These are phyloP conservation scores for Mantis religiosa DNA, from an alignment of 2,888 invertebrate genomes.

Conservation along the genomic window DNA sequence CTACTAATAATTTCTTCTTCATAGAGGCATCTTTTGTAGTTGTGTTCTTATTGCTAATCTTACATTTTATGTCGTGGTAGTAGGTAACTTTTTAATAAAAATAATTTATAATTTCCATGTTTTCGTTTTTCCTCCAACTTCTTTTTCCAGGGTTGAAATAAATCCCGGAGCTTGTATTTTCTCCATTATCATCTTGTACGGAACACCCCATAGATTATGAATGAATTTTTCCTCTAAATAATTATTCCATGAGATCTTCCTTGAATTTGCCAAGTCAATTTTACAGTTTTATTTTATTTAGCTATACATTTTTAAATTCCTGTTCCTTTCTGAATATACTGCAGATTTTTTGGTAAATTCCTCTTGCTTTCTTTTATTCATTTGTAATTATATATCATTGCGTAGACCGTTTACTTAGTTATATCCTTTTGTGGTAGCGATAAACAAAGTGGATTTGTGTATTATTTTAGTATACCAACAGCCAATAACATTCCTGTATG, in stretches of 20 bases:
- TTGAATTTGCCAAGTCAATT: not conserved
- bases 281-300: too few species aligned
- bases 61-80: not conserved
- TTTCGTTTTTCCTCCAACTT: not conserved
- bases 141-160: not conserved
- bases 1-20: too few species aligned
- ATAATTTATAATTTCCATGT: not conserved
- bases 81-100: not conserved
- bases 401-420: too few species aligned
- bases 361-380: too few species aligned
- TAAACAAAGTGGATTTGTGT: too few species aligned
- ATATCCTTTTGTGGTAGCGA: too few species aligned
- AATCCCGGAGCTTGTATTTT: not conserved
- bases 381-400: too few species aligned
- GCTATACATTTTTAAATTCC: too few species aligned
- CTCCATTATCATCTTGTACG: not conserved
- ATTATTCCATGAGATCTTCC: not conserved
- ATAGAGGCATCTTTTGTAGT: fast-evolving
- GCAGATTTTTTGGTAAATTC: too few species aligned
- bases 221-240: not conserved
- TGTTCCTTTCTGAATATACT: too few species aligned
- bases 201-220: not conserved
- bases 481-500: too few species aligned
- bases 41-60: not conserved
- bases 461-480: too few species aligned